Evolutionary conservation across 1,140 invertebrate species (phyloP).

Genomic region (Procambarus virginalis): DNA sequence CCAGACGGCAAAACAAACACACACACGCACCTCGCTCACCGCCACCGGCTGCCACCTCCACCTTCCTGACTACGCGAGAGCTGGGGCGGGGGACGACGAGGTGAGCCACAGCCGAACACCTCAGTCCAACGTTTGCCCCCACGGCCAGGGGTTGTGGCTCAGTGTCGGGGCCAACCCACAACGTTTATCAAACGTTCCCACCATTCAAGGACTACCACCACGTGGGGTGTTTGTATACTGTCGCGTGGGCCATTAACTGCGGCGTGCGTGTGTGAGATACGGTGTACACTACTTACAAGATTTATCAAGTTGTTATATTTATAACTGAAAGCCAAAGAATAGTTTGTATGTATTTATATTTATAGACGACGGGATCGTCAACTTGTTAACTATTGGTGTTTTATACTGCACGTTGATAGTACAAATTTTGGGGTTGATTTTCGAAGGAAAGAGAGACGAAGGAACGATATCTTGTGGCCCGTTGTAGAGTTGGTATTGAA

Average conservation of each 20-base stretch:
- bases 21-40: constrained; percentile 12
- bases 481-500: not conserved
- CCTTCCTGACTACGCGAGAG: constrained; percentile 4
- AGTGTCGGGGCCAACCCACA: constrained; percentile 13
- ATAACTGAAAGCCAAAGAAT: not conserved
- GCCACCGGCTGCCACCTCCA: constrained; percentile 15
- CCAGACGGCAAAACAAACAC: not conserved
- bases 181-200: not conserved
- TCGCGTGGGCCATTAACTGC: not conserved
- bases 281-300: not conserved
- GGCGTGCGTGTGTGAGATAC: constrained; percentile 6
- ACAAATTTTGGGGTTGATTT: not conserved
- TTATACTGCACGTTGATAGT: not conserved
- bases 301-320: not conserved
- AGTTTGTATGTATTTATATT: not conserved
- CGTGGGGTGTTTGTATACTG: not conserved
- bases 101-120: not conserved
- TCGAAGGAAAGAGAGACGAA: not conserved
- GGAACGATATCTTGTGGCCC: not conserved
- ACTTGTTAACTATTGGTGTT: not conserved
- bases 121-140: constrained; percentile 52
- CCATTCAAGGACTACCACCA: not conserved
- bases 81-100: not conserved
- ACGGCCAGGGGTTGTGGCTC: constrained; percentile 39
- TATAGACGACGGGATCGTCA: not conserved